Base-by-base conservation (phyloP, 2,797 vertebrate species). In the Amphiprion clarkii region DNA sequence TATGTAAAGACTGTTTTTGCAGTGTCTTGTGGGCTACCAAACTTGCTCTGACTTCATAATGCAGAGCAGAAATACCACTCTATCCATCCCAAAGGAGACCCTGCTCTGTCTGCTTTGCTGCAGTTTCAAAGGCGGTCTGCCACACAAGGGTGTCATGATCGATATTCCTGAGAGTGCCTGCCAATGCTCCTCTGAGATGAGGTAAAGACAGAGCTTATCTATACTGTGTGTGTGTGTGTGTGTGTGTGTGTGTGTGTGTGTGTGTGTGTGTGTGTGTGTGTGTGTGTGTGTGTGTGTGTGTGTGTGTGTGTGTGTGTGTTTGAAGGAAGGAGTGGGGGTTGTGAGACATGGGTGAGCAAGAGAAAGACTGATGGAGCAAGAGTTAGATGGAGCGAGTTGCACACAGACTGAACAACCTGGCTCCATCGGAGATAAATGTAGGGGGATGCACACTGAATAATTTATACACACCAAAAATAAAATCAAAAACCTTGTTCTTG, bases 391-490 rank as follows among this genome's bases (percentile, higher is more conserved):
- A 85, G 81, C 78, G 82, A 82, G 80, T 82, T 89, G 73, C 52
- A 88, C 87, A 89, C 78, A 71, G 52, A 81, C 78, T 78, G 74
- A 86, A 75, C 84, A 90, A 85, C 79, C 83, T 40, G 78, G 76
- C 81, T 85, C 85, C 89, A 81, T 92, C 44, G 29, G 73, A 90
- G 89, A 94, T 92, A 90, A 93, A 94, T 90, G 89, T 67, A 79
- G 73, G 81, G 81, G 82, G 64, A 84, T 81, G 88, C 88, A 75
- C 78, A 51, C 67, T 94, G 92, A 94, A 95, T 94, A 93, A 94
- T 95, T 95, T 89, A 94, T 84, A 85, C 75, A 72, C 11, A 69
- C 87, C 83, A 71, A 92, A 94, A 93, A 92, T 92, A 90, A 92
- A 92, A 90, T 82, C 61, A 82, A 87, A 91, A 89, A 82, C 56